Percentiles rank a stretch among this genome's conserved stretches.
phyloP scores from a whole-genome alignment of 2,113 vertebrate species.

The Zosterops pallidus region DNA sequence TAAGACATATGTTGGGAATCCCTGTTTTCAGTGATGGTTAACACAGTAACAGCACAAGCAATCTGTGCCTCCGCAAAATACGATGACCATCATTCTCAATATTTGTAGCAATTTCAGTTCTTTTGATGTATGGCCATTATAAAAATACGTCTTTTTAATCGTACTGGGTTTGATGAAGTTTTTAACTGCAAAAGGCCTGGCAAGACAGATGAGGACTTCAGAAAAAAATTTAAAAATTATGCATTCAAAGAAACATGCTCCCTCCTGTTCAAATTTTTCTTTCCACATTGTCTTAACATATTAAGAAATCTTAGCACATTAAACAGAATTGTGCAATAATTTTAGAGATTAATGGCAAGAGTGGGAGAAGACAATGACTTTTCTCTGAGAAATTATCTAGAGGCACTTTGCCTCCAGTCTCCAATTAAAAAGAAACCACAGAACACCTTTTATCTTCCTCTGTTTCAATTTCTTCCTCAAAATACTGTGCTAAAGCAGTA shows the following conservation, averaged over 20 bases:
- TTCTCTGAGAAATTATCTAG: constrained; percentile 64
- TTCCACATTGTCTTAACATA: constrained; percentile 61
- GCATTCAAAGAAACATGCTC: constrained; percentile 59
- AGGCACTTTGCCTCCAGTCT: constrained; percentile 61
- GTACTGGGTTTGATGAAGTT: neutral
- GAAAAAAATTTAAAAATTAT: constrained; percentile 47
- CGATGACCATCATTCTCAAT: neutral
- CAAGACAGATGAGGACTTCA: constrained; percentile 45
- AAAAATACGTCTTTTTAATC: neutral
- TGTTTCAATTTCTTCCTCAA: constrained; percentile 43
- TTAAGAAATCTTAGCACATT: constrained; percentile 65
- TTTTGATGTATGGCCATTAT: constrained; percentile 7
- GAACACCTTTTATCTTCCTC: constrained; percentile 60
- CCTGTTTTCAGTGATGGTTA: rapidly evolving
- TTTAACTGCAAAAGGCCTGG: constrained; percentile 2
- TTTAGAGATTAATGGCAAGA: constrained; percentile 66
- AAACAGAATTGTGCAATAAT: constrained; percentile 68
- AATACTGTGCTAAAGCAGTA: constrained; percentile 4
- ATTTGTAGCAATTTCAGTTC: neutral
- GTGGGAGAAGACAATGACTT: constrained; percentile 66
- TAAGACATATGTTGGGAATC: neutral
- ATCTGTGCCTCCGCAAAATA: neutral
- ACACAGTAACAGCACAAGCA: neutral
- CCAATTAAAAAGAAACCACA: constrained; percentile 65
- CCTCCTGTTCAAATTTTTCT: constrained; percentile 67